These are phyloP conservation scores for Leucosticte australis DNA, from an alignment of 2,113 vertebrate genomes.

Conservation along the genomic window DNA sequence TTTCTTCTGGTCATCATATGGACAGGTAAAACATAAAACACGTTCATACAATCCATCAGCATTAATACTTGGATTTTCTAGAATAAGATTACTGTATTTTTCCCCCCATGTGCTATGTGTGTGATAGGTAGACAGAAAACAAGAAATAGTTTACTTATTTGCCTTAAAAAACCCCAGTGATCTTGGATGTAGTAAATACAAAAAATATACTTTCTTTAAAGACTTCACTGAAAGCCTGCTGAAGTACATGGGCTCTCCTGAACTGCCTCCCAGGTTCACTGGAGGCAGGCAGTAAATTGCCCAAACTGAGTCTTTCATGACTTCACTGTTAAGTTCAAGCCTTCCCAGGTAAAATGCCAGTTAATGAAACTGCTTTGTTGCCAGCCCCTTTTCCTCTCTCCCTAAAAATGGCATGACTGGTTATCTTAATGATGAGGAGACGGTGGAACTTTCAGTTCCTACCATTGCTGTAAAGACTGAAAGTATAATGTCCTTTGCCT, in stretches of 20 bases:
- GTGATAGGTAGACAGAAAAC: background rate
- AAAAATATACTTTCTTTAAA: background rate
- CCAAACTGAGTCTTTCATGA: background rate
- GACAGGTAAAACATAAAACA: background rate
- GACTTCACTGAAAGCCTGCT: background rate
- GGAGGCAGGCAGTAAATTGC: background rate
- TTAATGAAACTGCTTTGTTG: background rate
- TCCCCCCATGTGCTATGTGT: background rate
- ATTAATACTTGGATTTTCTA: background rate
- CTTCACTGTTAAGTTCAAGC: background rate
- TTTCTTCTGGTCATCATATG: background rate
- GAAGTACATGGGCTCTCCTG: background rate
- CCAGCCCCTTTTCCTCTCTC: background rate
- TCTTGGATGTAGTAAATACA: background rate
- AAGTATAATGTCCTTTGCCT: background rate
- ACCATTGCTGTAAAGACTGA: background rate
- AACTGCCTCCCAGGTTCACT: background rate
- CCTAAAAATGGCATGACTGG: background rate
- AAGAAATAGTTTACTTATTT: background rate
- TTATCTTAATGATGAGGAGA: background rate
- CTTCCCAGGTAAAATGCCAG: background rate
- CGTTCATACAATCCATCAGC: background rate
- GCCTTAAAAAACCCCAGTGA: rapidly evolving
- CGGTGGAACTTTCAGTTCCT: background rate
- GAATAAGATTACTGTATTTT: background rate